Conservation (phyloP, 1,140 invertebrate genomes). For the Ostrea denselamellosa region DNA sequence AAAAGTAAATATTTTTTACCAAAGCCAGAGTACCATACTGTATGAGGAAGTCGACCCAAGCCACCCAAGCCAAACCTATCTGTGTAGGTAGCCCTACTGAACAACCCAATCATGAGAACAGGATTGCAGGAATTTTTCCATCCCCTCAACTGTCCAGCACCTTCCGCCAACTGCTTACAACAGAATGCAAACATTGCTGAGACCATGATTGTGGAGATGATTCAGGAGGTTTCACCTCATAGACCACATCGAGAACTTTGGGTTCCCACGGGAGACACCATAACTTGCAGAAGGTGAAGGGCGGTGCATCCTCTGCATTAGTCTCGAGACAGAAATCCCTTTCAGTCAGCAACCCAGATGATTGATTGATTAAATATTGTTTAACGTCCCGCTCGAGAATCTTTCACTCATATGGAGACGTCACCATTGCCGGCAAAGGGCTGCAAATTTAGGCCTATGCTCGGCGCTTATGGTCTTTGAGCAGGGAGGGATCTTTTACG, state of each 20-base stretch:
- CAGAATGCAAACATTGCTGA: slow-evolving; percentile 8
- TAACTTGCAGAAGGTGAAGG: background rate
- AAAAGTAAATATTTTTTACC: background rate
- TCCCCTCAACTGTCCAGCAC: background rate
- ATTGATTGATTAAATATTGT: too few species aligned
- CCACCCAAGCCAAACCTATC: background rate
- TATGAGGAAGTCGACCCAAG: slow-evolving; percentile 1
- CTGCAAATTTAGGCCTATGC: too few species aligned
- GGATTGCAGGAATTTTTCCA: background rate
- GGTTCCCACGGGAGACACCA: background rate
- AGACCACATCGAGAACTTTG: background rate
- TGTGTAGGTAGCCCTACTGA: background rate
- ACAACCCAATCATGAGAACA: background rate
- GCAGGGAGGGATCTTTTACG: too few species aligned
- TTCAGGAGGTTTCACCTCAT: background rate
- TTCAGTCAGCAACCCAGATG: background rate
- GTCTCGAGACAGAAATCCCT: background rate
- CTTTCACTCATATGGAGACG: too few species aligned
- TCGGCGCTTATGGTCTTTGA: too few species aligned
- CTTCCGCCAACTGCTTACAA: background rate
- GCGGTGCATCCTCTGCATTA: background rate
- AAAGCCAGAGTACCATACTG: background rate
- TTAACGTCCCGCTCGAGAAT: too few species aligned
- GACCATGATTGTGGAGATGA: background rate
- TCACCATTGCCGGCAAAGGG: too few species aligned